phyloP scores from a whole-genome alignment of 1,140 invertebrate genomes.

The Drosophila kohkoa region DNA sequence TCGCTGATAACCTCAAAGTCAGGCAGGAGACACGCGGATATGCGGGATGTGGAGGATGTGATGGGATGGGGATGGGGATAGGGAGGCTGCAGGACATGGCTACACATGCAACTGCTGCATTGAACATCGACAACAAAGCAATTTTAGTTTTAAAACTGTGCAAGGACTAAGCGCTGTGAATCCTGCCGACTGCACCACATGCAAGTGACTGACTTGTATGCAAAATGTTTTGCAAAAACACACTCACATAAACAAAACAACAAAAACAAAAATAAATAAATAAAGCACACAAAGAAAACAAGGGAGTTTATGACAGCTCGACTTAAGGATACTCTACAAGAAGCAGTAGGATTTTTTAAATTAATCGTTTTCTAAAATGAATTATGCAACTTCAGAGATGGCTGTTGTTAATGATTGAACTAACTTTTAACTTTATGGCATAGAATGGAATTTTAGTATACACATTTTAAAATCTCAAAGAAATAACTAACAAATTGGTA shows the following conservation, averaged over 20 bases:
- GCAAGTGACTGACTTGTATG: slow-evolving; percentile 77
- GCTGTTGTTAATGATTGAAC: too few relatives aligned
- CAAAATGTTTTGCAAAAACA: slow-evolving; percentile 71
- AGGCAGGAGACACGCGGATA: slow-evolving; percentile 26
- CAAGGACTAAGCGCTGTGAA: slow-evolving; percentile 62
- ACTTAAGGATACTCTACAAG: not conserved
- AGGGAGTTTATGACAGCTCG: not conserved
- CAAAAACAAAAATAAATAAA: not conserved
- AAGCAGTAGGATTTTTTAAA: not conserved
- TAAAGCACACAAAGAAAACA: slow-evolving; percentile 27
- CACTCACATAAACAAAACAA: slow-evolving; percentile 10
- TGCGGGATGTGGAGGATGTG: not conserved
- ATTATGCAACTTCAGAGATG: too few relatives aligned
- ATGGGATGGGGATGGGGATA: too few relatives aligned
- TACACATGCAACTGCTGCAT: slow-evolving; percentile 71
- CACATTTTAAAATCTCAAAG: too few relatives aligned
- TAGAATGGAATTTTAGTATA: too few relatives aligned
- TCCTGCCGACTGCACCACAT: slow-evolving; percentile 50
- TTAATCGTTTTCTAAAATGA: too few relatives aligned
- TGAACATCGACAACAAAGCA: slow-evolving; percentile 82
- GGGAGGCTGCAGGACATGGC: slow-evolving; percentile 28
- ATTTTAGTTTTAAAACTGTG: slow-evolving; percentile 78
- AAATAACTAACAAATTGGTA: too few relatives aligned
- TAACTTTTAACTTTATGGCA: too few relatives aligned
- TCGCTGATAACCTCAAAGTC: slow-evolving; percentile 68